Evolutionary conservation across 2,888 invertebrate genomes (phyloP).

Genomic region (Siphonodentalium dalli): DNA sequence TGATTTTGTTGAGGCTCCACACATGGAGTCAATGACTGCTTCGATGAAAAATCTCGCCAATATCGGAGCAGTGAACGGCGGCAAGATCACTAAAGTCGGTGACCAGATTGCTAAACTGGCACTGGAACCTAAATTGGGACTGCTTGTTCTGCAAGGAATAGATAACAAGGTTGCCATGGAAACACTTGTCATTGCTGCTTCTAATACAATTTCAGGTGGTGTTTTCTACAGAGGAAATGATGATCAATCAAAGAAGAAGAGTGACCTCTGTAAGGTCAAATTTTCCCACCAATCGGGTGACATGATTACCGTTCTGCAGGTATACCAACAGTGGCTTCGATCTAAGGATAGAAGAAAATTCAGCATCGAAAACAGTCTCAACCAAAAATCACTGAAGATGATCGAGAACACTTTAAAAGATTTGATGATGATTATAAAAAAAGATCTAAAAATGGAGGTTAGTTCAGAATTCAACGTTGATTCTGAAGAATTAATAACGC

Average conservation of each 20-base stretch:
- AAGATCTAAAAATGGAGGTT: too few relatives aligned
- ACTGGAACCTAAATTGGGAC: slow-evolving; percentile 51
- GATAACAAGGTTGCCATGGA: slow-evolving; percentile 36
- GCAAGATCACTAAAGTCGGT: slow-evolving; percentile 47
- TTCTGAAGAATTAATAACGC: too few relatives aligned
- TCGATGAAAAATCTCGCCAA: slow-evolving; percentile 39
- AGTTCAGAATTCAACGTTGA: too few relatives aligned
- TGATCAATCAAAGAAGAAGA: slow-evolving; percentile 37
- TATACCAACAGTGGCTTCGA: slow-evolving; percentile 44
- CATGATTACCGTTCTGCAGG: slow-evolving; percentile 38
- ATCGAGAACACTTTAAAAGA: too few relatives aligned
- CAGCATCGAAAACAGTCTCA: slow-evolving; percentile 49
- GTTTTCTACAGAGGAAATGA: slow-evolving; percentile 48
- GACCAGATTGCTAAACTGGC: slow-evolving; percentile 47
- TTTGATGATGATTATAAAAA: too few relatives aligned
- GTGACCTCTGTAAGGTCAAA: slow-evolving; percentile 37
- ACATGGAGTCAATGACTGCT: slow-evolving; percentile 32
- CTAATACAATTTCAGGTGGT: slow-evolving; percentile 38
- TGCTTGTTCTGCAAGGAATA: slow-evolving; percentile 31
- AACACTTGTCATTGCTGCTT: slow-evolving; percentile 43
- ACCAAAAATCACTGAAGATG: too few relatives aligned
- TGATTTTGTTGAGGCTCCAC: slow-evolving; percentile 55
- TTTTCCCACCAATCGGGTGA: slow-evolving; percentile 49
- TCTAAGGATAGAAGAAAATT: slow-evolving; percentile 35
- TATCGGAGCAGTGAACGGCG: slow-evolving; percentile 44